Conservation (phyloP, 2,113 vertebrate species). For the Dryoscopus gambensis region DNA sequence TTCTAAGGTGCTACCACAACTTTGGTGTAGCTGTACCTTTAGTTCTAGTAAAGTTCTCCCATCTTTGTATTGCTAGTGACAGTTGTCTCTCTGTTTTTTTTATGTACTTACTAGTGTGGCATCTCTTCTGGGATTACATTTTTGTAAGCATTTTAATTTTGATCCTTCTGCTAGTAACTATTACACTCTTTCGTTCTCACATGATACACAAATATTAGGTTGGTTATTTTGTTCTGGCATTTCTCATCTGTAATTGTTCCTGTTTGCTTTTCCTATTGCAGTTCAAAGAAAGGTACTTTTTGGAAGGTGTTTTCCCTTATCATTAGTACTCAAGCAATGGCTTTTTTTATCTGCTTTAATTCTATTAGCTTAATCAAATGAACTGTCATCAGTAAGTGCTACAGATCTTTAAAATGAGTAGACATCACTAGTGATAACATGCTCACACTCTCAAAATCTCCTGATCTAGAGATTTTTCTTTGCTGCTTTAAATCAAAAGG, state of each 20-base stretch:
- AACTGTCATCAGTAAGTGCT: not conserved
- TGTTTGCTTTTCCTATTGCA: not conserved
- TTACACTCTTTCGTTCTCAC: not conserved
- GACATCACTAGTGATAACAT: not conserved
- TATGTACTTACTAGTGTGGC: not conserved
- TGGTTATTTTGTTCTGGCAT: not conserved
- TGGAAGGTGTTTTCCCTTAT: not conserved
- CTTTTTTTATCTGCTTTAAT: not conserved
- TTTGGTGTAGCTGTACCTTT: not conserved
- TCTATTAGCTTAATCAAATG: not conserved
- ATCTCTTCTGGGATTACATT: not conserved
- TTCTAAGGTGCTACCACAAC: not conserved
- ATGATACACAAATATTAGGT: not conserved
- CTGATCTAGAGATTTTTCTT: not conserved
- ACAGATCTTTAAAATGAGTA: not conserved
- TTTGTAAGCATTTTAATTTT: not conserved
- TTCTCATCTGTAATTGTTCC: not conserved
- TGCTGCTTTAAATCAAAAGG: not conserved
- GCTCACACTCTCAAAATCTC: not conserved
- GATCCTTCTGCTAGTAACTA: not conserved
- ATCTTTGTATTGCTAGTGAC: not conserved
- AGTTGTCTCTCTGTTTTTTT: not conserved
- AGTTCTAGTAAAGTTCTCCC: not conserved
- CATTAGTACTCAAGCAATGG: not conserved
- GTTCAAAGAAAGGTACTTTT: not conserved